Evolutionary conservation across 2,113 vertebrate genomes (phyloP), one percentile per base, ranked within the genome.

Genomic region (Glaucomys volans): DNA sequence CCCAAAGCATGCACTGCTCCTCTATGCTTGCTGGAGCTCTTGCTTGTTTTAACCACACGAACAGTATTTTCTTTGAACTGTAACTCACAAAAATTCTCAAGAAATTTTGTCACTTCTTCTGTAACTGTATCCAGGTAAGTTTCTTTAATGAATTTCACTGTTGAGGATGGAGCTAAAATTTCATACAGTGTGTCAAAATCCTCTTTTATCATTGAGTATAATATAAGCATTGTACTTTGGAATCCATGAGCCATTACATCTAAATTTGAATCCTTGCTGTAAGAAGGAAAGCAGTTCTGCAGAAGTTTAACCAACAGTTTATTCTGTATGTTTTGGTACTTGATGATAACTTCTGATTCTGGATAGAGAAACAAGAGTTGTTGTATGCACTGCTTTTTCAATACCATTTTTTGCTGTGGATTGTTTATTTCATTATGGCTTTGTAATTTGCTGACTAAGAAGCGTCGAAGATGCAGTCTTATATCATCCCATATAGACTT

Each of bases 341-440:
- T 99, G 10, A 67, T 91, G 95, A 99, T 98, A 94, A 99, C 99
- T 97, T 99, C 99, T 40, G 98, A 97, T 96, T 99, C 99, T 16
- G 99, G 99, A 97, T 99, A 99, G 96, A 99, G 99, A 97, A 99
- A 99, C 57, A 99, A 98, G 95, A 99, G 98, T 40, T 99, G 99
- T 64, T 99, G 99, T 89, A 99, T 97, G 97, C 98, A 99, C 13
- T 98, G 98, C 69, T 97, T 98, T 95, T 99, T 99, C 96, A 99
- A 98, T 42, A 98, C 90, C 69, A 98, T 83, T 77, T 97, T 98
- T 67, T 98, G 98, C 44, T 98, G 97, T 69, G 94, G 95, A 37
- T 93, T 80, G 75, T 81, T 97, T 88, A 96, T 40, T 76, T 91
- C 98, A 95, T 97, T 98, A 94, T 97, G 93, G 91, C 77, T 98